These are phyloP conservation scores for Chrysaora quinquecirrha DNA, from an alignment of 30 jellyfish, hydroid and myxozoan species.

Conservation along the genomic window DNA sequence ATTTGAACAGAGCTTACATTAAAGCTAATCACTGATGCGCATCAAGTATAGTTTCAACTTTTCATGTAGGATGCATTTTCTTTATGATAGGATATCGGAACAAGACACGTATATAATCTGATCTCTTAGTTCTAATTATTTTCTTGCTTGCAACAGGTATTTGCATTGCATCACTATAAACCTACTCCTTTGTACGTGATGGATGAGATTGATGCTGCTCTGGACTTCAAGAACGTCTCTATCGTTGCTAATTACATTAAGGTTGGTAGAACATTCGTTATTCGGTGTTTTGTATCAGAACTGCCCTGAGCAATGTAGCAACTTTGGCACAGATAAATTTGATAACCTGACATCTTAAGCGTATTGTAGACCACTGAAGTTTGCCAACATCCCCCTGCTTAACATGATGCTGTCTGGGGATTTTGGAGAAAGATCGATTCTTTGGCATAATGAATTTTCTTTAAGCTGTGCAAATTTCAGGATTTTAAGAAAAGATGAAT, in stretches of 20 bases:
- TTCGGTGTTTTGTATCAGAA: not conserved
- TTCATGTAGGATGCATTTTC: too few species aligned
- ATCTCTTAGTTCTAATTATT: too few species aligned
- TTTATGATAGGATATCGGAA: too few species aligned
- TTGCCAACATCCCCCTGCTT: not conserved
- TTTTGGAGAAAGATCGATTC: too few species aligned
- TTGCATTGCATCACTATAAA: constrained; percentile 91
- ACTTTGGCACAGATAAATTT: not conserved
- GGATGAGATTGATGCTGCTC: constrained; percentile 99
- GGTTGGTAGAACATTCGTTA: constrained; percentile 35
- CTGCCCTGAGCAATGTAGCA: not conserved
- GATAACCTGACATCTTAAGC: not conserved
- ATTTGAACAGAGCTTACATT: too few species aligned
- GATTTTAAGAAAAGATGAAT: too few species aligned
- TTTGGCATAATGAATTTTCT: too few species aligned
- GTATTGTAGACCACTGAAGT: not conserved
- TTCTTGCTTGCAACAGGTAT: constrained; percentile 55
- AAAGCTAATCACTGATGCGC: too few species aligned
- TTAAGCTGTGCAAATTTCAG: too few species aligned
- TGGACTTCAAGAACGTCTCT: constrained; percentile 94
- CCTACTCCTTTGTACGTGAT: constrained; percentile 96
- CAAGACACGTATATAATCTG: too few species aligned
- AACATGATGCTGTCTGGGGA: not conserved
- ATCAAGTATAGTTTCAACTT: too few species aligned
- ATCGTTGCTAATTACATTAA: constrained; percentile 93